Evolutionary conservation across 2,888 invertebrate genomes (phyloP).

Genomic region (Bembecia ichneumoniformis): DNA sequence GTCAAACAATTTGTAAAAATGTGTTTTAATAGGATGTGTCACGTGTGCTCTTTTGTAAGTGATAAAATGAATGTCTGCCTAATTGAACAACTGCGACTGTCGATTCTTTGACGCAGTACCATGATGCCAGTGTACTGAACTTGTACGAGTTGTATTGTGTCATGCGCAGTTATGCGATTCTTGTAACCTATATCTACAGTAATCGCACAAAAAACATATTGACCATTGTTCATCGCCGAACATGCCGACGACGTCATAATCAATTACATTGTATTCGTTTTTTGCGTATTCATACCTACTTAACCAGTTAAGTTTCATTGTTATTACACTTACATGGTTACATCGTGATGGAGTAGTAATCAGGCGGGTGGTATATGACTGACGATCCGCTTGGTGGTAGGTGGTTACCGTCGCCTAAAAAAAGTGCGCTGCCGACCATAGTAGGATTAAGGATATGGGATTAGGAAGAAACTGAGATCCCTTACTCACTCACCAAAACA

Average conservation of each 20-base stretch:
- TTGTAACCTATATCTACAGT: constrained; percentile 47
- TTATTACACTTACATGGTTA: background rate
- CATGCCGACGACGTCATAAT: background rate
- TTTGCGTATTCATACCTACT: background rate
- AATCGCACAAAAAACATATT: constrained; percentile 41
- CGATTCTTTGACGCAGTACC: constrained; percentile 6
- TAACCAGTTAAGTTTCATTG: background rate
- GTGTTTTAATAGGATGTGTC: too few species aligned
- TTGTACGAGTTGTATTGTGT: constrained; percentile 41
- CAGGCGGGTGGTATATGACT: too few species aligned
- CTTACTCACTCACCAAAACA: too few species aligned
- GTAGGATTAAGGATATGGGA: too few species aligned
- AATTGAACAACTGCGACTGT: background rate
- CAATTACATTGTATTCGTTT: background rate
- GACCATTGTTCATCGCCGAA: constrained; percentile 23
- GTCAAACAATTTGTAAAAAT: too few species aligned
- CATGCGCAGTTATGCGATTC: constrained; percentile 56
- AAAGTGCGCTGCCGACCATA: too few species aligned
- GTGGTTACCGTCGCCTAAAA: too few species aligned
- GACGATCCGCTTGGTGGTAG: too few species aligned
- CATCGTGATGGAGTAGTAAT: too few species aligned
- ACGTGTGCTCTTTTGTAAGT: too few species aligned
- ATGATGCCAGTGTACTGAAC: constrained; percentile 40
- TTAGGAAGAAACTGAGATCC: too few species aligned
- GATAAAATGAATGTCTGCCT: background rate